phyloP scores from a whole-genome alignment of 53 echinoderm and acorn worm genomes.

The Holothuria scabra region DNA sequence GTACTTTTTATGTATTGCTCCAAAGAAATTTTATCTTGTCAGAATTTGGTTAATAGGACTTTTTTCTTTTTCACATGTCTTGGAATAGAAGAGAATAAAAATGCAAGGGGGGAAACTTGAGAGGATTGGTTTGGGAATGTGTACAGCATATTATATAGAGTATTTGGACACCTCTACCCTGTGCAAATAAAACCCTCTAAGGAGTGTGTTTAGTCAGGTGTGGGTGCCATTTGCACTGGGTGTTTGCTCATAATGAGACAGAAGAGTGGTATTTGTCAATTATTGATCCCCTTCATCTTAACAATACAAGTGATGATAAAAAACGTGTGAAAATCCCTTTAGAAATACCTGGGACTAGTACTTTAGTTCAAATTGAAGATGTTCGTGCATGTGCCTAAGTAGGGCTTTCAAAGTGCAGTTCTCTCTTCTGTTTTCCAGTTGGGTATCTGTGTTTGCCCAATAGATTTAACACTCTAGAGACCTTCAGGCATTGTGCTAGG shows the following conservation, averaged over 20 bases:
- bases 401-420: conserved; percentile 6
- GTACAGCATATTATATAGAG: neutral
- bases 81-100: too few species aligned
- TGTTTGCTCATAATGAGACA: conserved; percentile 44
- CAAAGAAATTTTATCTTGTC: conserved; percentile 3
- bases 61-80: too few species aligned
- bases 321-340: conserved; percentile 53
- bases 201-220: conserved; percentile 47
- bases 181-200: conserved; percentile 18
- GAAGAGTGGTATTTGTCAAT: conserved; percentile 43
- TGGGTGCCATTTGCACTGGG: conserved; percentile 34
- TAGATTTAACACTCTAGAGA: conserved; percentile 5
- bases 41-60: neutral
- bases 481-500: neutral
- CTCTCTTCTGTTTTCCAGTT: neutral
- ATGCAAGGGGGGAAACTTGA: too few species aligned
- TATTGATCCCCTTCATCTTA: conserved; percentile 44
- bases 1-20: too few species aligned
- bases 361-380: conserved; percentile 47
- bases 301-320: conserved; percentile 43
- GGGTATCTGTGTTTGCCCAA: conserved; percentile 8
- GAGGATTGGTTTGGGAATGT: conserved; percentile 26
- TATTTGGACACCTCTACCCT: conserved; percentile 18
- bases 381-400: conserved; percentile 45
- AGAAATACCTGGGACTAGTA: conserved; percentile 37